Base-by-base conservation (phyloP, 2,888 invertebrate genomes). In the Toxonevra muliebris region DNA sequence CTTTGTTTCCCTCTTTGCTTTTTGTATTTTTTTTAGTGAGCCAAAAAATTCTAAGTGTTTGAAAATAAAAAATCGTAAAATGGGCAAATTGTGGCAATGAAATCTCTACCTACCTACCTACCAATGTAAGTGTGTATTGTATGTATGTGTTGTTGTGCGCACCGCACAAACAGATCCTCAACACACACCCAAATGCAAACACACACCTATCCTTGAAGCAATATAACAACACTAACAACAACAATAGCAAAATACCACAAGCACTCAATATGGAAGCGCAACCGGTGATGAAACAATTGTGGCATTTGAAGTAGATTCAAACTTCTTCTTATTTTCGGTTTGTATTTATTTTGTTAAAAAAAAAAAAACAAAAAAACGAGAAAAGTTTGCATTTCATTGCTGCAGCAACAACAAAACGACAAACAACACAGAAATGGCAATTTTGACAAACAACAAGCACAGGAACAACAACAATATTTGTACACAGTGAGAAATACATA, bases 341-440 rank as follows among this genome's bases (percentile, higher is more conserved):
- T 63, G 61, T 63, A 45, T 57, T 48, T 57, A 30, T 60, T 62
- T 65, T 62, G 7, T 53, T 2, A 7, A 4, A 30, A 30, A 30
- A 30, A 30, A 7, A 30, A 30, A 2, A 30, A 30, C 2, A 30
- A 2, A 30, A 30, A 30, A 30, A 30, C 30, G 30, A 30, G 30
- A 30, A 30, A 30, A 30, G 30, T 30, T 30, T 30, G 30, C 30
- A 30, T 30, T 30, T 30, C 30, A 30, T 30, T 30, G 30, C 30
- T 30, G 30, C 30, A 30, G 30, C 7, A 7, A 53, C 62, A 62
- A 53, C 62, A 62, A 42, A 63, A 63, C 15, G 55, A 63, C 53
- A 72, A 76, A 77, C 75, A 77, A 73, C 19, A 45, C 74, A 77
- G 76, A 78, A 76, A 77, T 79, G 78, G 76, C 76, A 79, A 77